Percentiles rank a stretch among this genome's conserved stretches.
Evolutionary conservation across 2,888 invertebrate genomes (phyloP).

Genomic region (Andrena hattorfiana): DNA sequence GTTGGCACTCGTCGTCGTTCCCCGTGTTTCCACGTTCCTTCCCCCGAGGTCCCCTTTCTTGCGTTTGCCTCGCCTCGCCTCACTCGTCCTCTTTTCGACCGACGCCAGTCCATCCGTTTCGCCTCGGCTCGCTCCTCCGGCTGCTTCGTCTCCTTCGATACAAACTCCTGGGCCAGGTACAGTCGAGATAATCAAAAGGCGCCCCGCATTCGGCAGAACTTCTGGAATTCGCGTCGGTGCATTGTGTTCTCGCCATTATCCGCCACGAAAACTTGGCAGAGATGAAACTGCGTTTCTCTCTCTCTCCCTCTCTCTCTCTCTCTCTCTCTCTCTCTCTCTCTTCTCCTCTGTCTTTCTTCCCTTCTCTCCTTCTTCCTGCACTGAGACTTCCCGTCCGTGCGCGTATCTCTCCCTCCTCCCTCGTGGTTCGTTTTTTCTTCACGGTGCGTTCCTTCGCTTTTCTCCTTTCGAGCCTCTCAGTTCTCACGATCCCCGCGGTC

Average conservation of each 20-base stretch:
- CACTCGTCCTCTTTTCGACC: conserved; percentile 37
- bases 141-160: conserved; percentile 61
- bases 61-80: conserved; percentile 18
- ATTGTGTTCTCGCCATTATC: conserved; percentile 71
- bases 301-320: conserved; percentile 8
- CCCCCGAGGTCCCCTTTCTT: conserved; percentile 27
- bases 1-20: conserved; percentile 54
- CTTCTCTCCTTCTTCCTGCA: neutral
- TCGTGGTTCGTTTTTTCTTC: conserved; percentile 7
- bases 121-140: conserved; percentile 18
- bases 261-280: conserved; percentile 65
- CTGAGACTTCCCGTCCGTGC: neutral
- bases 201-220: conserved; percentile 69
- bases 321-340: neutral
- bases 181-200: conserved; percentile 75
- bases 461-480: conserved; percentile 8
- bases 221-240: conserved; percentile 72
- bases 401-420: conserved; percentile 8
- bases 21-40: conserved; percentile 47
- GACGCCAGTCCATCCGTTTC: conserved; percentile 42
- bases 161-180: conserved; percentile 60
- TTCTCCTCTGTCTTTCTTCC: no score
- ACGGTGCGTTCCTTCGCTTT: conserved; percentile 14
- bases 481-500: conserved; percentile 33
- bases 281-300: conserved; percentile 61